Evolutionary conservation across 1,140 invertebrate genomes (phyloP).

Genomic region (Hyles euphorbiae): DNA sequence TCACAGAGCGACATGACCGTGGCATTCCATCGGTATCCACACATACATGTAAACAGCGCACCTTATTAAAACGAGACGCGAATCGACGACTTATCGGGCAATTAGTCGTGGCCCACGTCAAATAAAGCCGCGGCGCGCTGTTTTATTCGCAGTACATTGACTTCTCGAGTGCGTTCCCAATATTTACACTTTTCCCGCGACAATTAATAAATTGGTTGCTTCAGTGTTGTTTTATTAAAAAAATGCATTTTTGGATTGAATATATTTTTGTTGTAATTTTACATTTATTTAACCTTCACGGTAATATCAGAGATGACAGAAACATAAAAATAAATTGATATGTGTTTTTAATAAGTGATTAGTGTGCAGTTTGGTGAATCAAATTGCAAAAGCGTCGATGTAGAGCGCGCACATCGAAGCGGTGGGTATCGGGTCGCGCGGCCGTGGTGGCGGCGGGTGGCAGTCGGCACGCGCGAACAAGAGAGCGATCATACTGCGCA

Average conservation of each 20-base stretch:
- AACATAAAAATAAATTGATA: slow-evolving; percentile 5
- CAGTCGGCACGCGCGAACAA: slow-evolving; percentile 52
- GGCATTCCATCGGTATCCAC: slow-evolving; percentile 68
- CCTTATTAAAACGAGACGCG: slow-evolving; percentile 74
- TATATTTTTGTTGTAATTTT: too few relatives aligned
- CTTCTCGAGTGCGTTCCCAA: slow-evolving; percentile 21
- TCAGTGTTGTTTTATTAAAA: too few relatives aligned
- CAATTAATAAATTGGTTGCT: too few relatives aligned
- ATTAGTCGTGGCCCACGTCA: slow-evolving; percentile 68
- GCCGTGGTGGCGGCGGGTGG: slow-evolving; percentile 30
- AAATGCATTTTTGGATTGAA: too few relatives aligned
- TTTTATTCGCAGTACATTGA: slow-evolving; percentile 58
- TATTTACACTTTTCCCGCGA: too few relatives aligned
- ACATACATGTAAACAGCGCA: slow-evolving; percentile 63
- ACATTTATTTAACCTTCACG: not conserved
- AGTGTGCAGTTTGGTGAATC: slow-evolving; percentile 8
- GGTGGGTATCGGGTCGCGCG: slow-evolving; percentile 14
- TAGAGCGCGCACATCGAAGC: slow-evolving; percentile 33
- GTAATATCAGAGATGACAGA: slow-evolving; percentile 7
- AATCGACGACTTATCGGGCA: slow-evolving; percentile 74
- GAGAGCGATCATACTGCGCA: slow-evolving; percentile 47
- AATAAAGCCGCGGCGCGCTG: slow-evolving; percentile 45
- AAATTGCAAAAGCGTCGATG: slow-evolving; percentile 41
- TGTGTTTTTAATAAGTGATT: slow-evolving; percentile 11
- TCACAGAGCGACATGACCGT: slow-evolving; percentile 53